Evolutionary conservation across 1,140 invertebrate species (phyloP).

Genomic region (Phymastichus coffea): DNA sequence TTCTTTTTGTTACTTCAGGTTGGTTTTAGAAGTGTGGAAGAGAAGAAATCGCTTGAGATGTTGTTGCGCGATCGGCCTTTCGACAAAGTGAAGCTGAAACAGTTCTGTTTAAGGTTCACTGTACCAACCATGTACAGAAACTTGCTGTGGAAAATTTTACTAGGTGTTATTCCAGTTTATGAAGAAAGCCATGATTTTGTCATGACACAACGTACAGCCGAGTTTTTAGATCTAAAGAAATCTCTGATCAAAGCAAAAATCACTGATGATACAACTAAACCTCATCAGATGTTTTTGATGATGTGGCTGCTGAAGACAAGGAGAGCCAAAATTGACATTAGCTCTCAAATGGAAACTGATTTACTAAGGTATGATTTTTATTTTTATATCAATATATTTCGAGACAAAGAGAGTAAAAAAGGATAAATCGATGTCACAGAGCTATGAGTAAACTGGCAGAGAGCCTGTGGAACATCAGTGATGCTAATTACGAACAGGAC

Average conservation of each 20-base stretch:
- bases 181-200: slow-evolving; percentile 74
- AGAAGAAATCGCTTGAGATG: slow-evolving; percentile 91
- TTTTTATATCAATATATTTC: background rate
- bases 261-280: slow-evolving; percentile 59
- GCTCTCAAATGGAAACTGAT: slow-evolving; percentile 51
- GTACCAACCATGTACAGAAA: slow-evolving; percentile 79
- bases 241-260: slow-evolving; percentile 68
- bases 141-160: slow-evolving; percentile 82
- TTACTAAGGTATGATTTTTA: slow-evolving; percentile 41
- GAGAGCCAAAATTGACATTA: slow-evolving; percentile 64
- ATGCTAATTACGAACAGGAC: slow-evolving; percentile 58
- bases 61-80: slow-evolving; percentile 83
- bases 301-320: slow-evolving; percentile 77
- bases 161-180: slow-evolving; percentile 74
- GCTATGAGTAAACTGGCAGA: slow-evolving; percentile 67
- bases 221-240: slow-evolving; percentile 74
- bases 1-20: slow-evolving; percentile 53
- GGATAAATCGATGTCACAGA: too few species aligned
- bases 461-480: slow-evolving; percentile 68
- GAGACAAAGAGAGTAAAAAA: too few species aligned
- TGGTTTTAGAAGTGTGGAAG: slow-evolving; percentile 85
- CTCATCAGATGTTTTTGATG: slow-evolving; percentile 65
- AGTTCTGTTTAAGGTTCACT: slow-evolving; percentile 81
- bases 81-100: slow-evolving; percentile 77
- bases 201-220: slow-evolving; percentile 67